A percentile compares a stretch with the other conserved stretches of the same genome.
These are phyloP conservation scores for Enteromius radiatus DNA, from an alignment of 2,797 vertebrate species.

Conservation along the genomic window DNA sequence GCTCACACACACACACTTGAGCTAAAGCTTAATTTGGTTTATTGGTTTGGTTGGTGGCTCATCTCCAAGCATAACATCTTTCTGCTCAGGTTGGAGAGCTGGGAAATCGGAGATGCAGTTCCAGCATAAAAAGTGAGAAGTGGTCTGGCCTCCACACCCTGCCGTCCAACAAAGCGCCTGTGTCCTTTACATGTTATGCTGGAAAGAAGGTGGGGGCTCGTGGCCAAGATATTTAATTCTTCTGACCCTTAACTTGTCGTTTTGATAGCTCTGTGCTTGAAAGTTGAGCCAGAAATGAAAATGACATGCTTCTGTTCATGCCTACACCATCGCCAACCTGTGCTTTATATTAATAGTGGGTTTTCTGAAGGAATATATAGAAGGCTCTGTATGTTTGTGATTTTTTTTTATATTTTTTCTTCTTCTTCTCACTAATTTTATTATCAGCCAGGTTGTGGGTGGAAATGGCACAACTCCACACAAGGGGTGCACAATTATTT, in stretches of 20 bases:
- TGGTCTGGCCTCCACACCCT: conserved; percentile 50
- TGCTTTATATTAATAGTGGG: not conserved
- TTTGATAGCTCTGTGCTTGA: conserved; percentile 9
- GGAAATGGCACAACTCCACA: not conserved
- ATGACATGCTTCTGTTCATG: conserved; percentile 13
- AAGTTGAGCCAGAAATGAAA: conserved; percentile 11
- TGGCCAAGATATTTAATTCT: conserved; percentile 38
- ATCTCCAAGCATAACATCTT: conserved; percentile 63
- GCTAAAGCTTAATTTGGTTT: conserved; percentile 61
- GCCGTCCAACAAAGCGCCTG: conserved; percentile 56
- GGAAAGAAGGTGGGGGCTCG: conserved; percentile 44
- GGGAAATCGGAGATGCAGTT: conserved; percentile 58
- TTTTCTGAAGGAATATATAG: not conserved
- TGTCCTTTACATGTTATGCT: conserved; percentile 56
- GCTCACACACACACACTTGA: conserved; percentile 23
- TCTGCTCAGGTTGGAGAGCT: conserved; percentile 52
- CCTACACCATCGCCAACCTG: not conserved
- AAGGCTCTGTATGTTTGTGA: too few species aligned
- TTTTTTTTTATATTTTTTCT: not conserved
- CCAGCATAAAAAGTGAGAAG: conserved; percentile 62
- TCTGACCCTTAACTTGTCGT: conserved; percentile 31
- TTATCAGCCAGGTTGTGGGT: not conserved
- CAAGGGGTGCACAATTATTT: not conserved
- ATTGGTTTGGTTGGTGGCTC: conserved; percentile 58
- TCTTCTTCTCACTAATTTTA: not conserved